Percentiles rank a stretch among this genome's conserved stretches.
phyloP scores from a whole-genome alignment of 2,888 invertebrate genomes.

The Pachydiplax longipennis region DNA sequence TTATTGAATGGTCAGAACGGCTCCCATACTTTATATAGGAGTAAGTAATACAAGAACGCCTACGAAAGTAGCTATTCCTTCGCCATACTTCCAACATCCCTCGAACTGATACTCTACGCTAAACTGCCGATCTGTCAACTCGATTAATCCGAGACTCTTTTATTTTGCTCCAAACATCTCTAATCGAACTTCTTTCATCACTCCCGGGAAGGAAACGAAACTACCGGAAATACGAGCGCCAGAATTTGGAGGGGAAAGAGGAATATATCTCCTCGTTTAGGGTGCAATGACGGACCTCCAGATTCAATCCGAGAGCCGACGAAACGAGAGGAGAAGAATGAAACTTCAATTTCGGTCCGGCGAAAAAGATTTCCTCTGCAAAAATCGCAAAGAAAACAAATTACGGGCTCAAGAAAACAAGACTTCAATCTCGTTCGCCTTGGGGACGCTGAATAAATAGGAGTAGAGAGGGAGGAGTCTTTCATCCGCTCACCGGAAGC shows the following conservation, averaged over 20 bases:
- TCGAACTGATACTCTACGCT: too few relatives aligned
- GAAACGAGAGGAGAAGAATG: background rate
- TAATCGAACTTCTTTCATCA: too few relatives aligned
- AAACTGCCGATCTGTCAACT: too few relatives aligned
- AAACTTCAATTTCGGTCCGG: background rate
- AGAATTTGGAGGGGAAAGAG: background rate
- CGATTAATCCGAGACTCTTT: too few relatives aligned
- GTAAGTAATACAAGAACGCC: too few relatives aligned
- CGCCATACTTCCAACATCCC: too few relatives aligned
- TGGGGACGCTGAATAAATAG: slow-evolving; percentile 40
- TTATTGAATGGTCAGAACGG: too few relatives aligned
- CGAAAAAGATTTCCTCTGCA: background rate
- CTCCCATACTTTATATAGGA: too few relatives aligned
- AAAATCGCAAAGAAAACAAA: slow-evolving; percentile 35
- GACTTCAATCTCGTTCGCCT: slow-evolving; percentile 36
- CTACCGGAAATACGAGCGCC: background rate
- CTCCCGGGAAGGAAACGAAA: background rate
- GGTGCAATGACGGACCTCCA: background rate
- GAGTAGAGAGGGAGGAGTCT: background rate
- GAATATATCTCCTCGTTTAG: background rate
- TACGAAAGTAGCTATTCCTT: too few relatives aligned
- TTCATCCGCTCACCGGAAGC: background rate
- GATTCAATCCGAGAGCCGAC: background rate
- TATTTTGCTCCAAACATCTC: too few relatives aligned
- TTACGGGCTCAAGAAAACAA: slow-evolving; percentile 33